phyloP scores from a whole-genome alignment of 2,113 vertebrate genomes.

The Antigone vipio region DNA sequence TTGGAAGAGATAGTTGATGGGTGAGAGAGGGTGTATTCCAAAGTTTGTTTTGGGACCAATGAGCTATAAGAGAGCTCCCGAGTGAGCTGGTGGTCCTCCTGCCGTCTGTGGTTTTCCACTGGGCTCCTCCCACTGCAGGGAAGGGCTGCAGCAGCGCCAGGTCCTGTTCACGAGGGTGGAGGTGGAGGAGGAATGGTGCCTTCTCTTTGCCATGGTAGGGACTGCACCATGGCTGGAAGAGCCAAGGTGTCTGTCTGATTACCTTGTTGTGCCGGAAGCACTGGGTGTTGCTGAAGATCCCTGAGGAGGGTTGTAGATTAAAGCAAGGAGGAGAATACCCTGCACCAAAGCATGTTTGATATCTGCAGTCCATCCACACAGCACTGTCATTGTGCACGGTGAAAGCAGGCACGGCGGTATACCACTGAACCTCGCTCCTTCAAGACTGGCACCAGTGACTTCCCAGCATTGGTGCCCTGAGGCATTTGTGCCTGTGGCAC shows the following conservation, averaged over 20 bases:
- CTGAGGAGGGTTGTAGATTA: not conserved
- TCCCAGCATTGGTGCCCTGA: not conserved
- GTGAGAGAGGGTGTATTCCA: not conserved
- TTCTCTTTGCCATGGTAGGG: not conserved
- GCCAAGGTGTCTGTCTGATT: not conserved
- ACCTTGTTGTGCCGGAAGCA: not conserved
- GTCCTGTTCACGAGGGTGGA: not conserved
- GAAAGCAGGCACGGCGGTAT: not conserved
- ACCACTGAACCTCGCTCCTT: not conserved
- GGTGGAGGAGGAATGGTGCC: not conserved
- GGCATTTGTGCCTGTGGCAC: not conserved
- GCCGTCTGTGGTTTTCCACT: not conserved
- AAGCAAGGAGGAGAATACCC: not conserved
- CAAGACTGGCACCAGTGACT: not conserved
- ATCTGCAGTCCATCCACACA: not conserved
- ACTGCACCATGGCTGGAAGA: not conserved
- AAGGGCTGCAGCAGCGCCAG: not conserved
- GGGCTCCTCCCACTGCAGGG: not conserved
- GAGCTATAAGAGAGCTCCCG: not conserved
- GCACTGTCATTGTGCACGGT: rapidly evolving
- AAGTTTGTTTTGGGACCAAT: not conserved
- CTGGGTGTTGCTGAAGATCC: not conserved
- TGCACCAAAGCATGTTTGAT: not conserved
- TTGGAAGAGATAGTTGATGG: not conserved
- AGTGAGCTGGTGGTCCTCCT: not conserved